Evolutionary conservation across 2,113 vertebrate species (phyloP), one percentile per base, ranked within the genome.

Genomic region (Pangasianodon hypophthalmus): DNA sequence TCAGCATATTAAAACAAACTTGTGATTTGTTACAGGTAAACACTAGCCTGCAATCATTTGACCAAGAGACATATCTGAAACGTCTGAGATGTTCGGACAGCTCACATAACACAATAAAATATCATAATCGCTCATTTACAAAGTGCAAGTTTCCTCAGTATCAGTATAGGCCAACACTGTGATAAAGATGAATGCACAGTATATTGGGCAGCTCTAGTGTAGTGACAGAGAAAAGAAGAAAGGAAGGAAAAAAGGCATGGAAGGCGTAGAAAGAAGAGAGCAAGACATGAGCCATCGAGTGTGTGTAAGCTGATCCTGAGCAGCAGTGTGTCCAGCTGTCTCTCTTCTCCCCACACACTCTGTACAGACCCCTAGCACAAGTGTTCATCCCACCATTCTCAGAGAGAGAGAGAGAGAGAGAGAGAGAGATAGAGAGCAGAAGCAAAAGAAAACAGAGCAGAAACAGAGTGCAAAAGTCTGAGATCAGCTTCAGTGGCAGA

Each of bases 291-390:
- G 87, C 83, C 87, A 83, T 32, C 10, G 89, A 91, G 77, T 41
- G 46, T 73, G 79, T 90, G 92, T 91, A 92, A 92, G 82, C 85
- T 87, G 92, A 92, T 90, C 90, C 73, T 46, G 89, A 29, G 80
- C 79, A 84, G 79, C 85, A 77, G 69, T 41, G 54, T 21, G 87
- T 85, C 92, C 92, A 92, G 92, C 90, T 92, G 92, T 92, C 92
- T 86, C 87, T 77, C 41, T 89, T 69, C 54, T 84, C 67, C 44
- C 75, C 84, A 88, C 69, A 90, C 89, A 91, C 86, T 73, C 56
- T 62, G 41, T 84, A 46, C 16, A 77, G 86, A 41, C 52, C 88
- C 71, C 64, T 0, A 50, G 71, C 84, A 69, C 88, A 91, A 91
- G 91, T 90, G 81, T 90, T 87, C 85, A 71, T 67, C 87, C 71